phyloP scores from a whole-genome alignment of 2,888 invertebrate species.

The Ganaspis brasiliensis region DNA sequence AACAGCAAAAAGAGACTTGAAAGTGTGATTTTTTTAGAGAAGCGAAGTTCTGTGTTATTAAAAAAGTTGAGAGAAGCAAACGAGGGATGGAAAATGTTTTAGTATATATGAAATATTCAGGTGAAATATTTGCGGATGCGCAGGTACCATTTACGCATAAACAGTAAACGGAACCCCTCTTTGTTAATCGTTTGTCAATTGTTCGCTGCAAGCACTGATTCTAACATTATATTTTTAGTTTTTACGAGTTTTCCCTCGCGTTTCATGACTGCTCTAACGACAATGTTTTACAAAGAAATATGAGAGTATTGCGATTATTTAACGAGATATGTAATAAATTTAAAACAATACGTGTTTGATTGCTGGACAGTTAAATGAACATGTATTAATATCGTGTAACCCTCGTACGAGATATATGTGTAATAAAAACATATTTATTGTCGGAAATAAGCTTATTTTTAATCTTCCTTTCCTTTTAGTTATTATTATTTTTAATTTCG shows the following conservation, averaged over 20 bases:
- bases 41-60: constrained; percentile 1
- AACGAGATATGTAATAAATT: constrained; percentile 72
- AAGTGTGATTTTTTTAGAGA: constrained; percentile 25
- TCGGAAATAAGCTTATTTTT: constrained; percentile 65
- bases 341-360: constrained; percentile 79
- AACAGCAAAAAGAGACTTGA: constrained; percentile 15
- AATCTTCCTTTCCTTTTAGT: neutral
- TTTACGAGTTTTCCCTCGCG: constrained; percentile 58
- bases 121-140: constrained; percentile 49
- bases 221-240: constrained; percentile 46
- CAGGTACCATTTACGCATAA: constrained; percentile 52
- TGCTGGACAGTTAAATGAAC: constrained; percentile 81
- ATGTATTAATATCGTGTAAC: constrained; percentile 81
- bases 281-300: constrained; percentile 63
- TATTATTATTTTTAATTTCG: neutral
- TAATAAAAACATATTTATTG: constrained; percentile 81
- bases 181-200: constrained; percentile 48
- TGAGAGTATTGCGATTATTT: constrained; percentile 70
- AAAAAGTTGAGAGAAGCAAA: constrained; percentile 3
- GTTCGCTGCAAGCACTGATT: constrained; percentile 53
- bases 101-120: constrained; percentile 24
- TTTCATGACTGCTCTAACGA: constrained; percentile 68
- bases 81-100: constrained; percentile 13
- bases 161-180: constrained; percentile 41
- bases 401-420: constrained; percentile 80